These are phyloP conservation scores for Mirza zaza DNA, from an alignment of 2,113 vertebrate species.

Conservation along the genomic window DNA sequence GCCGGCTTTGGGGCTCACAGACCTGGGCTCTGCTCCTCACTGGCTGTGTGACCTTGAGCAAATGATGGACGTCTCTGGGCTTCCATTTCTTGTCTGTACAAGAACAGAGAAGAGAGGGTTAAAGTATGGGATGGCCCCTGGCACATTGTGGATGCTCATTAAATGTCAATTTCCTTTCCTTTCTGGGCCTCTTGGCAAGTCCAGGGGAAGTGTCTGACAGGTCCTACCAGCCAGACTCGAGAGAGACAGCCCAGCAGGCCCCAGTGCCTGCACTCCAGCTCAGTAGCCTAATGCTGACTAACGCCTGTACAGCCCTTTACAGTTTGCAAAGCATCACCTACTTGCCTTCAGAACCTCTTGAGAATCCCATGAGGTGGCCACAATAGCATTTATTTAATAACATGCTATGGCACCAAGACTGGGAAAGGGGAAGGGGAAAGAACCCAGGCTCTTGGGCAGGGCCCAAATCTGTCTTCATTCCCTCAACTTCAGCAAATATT, in stretches of 20 bases:
- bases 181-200: constrained; percentile 70
- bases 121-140: constrained; percentile 52
- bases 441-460: background rate
- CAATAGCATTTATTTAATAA: background rate
- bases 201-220: constrained; percentile 69
- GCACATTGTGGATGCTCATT: constrained; percentile 58
- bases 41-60: background rate
- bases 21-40: background rate
- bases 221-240: constrained; percentile 39
- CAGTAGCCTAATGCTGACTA: background rate
- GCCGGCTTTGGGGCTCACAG: background rate
- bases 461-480: background rate
- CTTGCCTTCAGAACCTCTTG: background rate
- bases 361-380: background rate
- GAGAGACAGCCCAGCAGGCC: background rate
- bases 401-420: too few species aligned
- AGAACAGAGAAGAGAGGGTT: constrained; percentile 59
- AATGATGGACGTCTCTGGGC: background rate
- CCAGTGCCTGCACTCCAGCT: background rate
- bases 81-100: background rate
- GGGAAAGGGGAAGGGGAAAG: background rate
- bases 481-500: background rate
- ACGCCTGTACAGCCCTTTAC: background rate
- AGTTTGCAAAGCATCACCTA: background rate
- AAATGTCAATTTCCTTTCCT: constrained; percentile 76